A percentile compares a stretch with the other conserved stretches of the same genome.
Conservation (phyloP, 2,888 invertebrate genomes). For the Drosophila helvetica region DNA sequence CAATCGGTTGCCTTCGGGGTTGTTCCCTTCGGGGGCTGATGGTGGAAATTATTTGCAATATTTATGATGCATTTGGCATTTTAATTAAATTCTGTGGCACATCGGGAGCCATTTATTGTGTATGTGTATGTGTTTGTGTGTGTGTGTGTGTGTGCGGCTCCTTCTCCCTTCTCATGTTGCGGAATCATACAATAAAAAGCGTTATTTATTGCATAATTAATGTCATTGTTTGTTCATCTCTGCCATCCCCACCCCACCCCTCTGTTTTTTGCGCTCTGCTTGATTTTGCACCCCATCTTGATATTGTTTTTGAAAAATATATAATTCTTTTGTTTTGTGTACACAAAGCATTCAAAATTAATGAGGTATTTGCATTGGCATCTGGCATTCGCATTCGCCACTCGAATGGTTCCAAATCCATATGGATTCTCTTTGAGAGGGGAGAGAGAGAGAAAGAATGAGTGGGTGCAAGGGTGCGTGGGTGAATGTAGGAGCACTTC, state of each 20-base stretch:
- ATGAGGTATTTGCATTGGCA: slow-evolving; percentile 27
- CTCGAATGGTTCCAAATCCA: slow-evolving; percentile 3
- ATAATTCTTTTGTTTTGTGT: slow-evolving; percentile 14
- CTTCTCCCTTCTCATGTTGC: slow-evolving; percentile 19
- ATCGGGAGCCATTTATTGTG: slow-evolving; percentile 43
- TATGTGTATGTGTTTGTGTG: slow-evolving; percentile 26
- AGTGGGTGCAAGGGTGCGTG: too few relatives aligned
- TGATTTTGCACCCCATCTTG: slow-evolving; percentile 22
- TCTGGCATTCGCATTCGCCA: slow-evolving; percentile 13
- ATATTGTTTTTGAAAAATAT: slow-evolving; percentile 33
- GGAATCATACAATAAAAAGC: slow-evolving; percentile 26
- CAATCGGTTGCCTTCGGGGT: slow-evolving; percentile 12
- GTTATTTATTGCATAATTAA: slow-evolving; percentile 72
- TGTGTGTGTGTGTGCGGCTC: slow-evolving; percentile 7
- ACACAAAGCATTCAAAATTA: slow-evolving; percentile 33
- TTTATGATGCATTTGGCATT: slow-evolving; percentile 70
- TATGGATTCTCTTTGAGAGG: neutral
- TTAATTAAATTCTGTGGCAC: slow-evolving; percentile 66
- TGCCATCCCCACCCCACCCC: too few relatives aligned
- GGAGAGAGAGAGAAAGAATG: neutral
- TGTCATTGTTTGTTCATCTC: slow-evolving; percentile 33
- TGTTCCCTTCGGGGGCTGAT: neutral
- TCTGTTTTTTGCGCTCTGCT: slow-evolving; percentile 21
- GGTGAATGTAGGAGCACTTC: slow-evolving; percentile 1
- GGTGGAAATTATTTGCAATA: slow-evolving; percentile 42